Evolutionary conservation across 2,797 vertebrate species (phyloP), one percentile per base, ranked within the genome.

Genomic region (Adelosebastes latens): DNA sequence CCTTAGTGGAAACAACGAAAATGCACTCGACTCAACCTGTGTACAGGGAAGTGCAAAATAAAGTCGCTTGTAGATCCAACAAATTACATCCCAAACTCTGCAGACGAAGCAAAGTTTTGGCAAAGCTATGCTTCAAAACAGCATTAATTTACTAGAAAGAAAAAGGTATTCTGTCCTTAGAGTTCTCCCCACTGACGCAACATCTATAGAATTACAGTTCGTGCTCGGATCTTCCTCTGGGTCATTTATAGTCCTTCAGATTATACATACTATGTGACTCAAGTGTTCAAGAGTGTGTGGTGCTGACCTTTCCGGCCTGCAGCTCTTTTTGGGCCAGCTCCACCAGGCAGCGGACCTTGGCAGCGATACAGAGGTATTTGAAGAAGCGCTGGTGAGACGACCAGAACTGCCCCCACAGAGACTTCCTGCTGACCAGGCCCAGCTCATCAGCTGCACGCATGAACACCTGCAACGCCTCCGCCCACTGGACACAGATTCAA

Each of bases 381-480:
- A 99, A 99, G 96, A 99, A 99, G 85, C 99, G 97, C 91, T 99
- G 99, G 81, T 99, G 99, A 42, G 98, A 97, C 0, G 98, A 98
- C 99, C 99, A 99, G 94, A 99, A 99, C 94, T 99, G 99, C 11
- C 98, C 98, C 99, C 99, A 99, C 59, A 99, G 92, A 0, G 98
- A 97, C 84, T 99, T 99, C 77, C 97, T 97, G 27, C 97, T 99
- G 85, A 97, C 97, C 94, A 99, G 89, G 74, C 97, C 96, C 8
- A 99, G 95, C 79, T 95, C 95, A 77, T 99, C 97, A 0, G 98
- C 99, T 0, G 97, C 97, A 46, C 96, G 96, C 95, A 97, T 97
- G 95, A 99, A 99, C 85, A 97, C 92, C 73, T 87, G 73, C 92
- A 99, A 88, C 2, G 99, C 97, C 93, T 99, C 97, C 0, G 97